These are phyloP conservation scores for Drosophila rellima DNA, from an alignment of 2,888 invertebrate species.

Conservation along the genomic window DNA sequence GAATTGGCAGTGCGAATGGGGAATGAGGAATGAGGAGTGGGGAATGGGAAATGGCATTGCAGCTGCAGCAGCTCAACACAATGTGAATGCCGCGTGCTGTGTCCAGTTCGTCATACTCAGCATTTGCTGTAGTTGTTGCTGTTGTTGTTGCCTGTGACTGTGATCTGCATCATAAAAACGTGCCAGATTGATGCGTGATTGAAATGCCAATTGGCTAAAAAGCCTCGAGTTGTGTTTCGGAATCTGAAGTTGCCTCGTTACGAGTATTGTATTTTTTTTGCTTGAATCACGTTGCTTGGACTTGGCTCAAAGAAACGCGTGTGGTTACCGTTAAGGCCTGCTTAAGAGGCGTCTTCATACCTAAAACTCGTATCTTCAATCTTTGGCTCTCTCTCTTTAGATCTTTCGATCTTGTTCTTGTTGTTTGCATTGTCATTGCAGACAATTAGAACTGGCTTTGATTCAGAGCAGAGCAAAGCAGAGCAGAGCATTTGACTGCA, in stretches of 20 bases:
- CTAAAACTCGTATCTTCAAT: conserved; percentile 35
- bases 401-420: conserved; percentile 5
- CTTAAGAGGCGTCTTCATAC: conserved; percentile 40
- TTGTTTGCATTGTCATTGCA: conserved; percentile 70
- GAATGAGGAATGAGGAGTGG: background rate
- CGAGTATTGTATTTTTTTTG: conserved; percentile 23
- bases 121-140: conserved; percentile 27
- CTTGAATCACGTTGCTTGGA: conserved; percentile 34
- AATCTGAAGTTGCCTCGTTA: conserved; percentile 35
- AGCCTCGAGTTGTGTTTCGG: conserved; percentile 22
- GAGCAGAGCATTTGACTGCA: conserved; percentile 59
- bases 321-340: conserved; percentile 64
- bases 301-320: conserved; percentile 49
- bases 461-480: conserved; percentile 21
- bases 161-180: conserved; percentile 84
- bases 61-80: conserved; percentile 42
- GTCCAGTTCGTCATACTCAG: conserved; percentile 65
- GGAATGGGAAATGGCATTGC: conserved; percentile 34
- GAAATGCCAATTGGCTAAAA: conserved; percentile 78
- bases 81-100: conserved; percentile 58
- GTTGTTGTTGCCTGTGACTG: conserved; percentile 48
- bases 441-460: conserved; percentile 65
- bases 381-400: conserved; percentile 2
- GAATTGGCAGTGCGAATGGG: background rate
- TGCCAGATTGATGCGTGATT: conserved; percentile 85